Evolutionary conservation across 2,113 vertebrate species (phyloP).

Genomic region (Oenanthe melanoleuca): DNA sequence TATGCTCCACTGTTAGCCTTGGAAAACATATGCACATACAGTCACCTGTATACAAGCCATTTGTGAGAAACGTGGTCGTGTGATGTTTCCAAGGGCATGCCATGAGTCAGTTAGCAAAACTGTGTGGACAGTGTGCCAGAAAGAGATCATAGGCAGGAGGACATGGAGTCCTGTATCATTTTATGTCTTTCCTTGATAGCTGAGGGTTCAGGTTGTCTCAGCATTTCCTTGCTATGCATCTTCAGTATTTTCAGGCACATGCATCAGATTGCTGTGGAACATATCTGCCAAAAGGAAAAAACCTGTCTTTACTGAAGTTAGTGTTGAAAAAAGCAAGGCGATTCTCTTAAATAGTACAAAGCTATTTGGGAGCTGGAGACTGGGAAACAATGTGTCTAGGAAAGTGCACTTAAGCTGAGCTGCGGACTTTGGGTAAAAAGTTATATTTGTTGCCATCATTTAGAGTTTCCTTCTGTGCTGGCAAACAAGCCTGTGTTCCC

Average conservation of each 20-base stretch:
- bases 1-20: neutral
- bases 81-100: neutral
- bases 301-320: neutral
- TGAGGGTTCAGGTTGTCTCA: neutral
- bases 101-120: neutral
- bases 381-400: neutral
- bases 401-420: neutral
- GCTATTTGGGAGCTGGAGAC: neutral
- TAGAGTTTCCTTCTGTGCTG: neutral
- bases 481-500: neutral
- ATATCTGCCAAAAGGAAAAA: neutral
- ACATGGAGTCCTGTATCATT: neutral
- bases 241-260: neutral
- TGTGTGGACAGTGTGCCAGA: fast-evolving
- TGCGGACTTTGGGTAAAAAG: neutral
- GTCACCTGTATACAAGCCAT: neutral
- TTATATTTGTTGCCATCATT: neutral
- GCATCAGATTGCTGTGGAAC: neutral
- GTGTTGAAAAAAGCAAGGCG: neutral
- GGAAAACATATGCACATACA: fast-evolving
- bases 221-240: neutral
- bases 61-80: neutral
- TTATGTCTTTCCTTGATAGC: neutral
- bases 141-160: neutral
- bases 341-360: neutral